Evolutionary conservation across 2,113 vertebrate species (phyloP).

Genomic region (Xenus cinereus): DNA sequence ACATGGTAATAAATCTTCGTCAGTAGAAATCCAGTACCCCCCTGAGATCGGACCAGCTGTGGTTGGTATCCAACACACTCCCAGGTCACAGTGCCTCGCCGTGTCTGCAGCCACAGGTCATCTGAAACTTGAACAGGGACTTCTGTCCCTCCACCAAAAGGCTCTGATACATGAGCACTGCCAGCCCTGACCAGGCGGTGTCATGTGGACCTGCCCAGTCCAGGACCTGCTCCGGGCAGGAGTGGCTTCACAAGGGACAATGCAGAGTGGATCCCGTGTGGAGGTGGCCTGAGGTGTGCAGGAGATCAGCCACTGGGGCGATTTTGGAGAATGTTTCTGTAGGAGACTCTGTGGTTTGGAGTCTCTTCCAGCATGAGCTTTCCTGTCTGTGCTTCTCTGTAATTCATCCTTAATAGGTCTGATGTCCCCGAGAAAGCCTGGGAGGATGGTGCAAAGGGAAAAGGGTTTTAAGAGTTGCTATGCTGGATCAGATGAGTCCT

Average conservation of each 20-base stretch:
- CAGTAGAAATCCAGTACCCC: neutral
- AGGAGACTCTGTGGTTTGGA: neutral
- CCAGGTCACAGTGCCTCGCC: neutral
- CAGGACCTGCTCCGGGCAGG: neutral
- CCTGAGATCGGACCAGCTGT: fast-evolving
- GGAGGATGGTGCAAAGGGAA: neutral
- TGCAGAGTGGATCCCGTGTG: neutral
- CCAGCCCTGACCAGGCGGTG: fast-evolving
- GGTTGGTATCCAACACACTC: neutral
- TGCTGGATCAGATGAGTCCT: neutral
- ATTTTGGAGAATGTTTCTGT: neutral
- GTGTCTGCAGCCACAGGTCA: neutral
- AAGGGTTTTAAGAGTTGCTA: neutral
- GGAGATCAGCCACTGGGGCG: fast-evolving
- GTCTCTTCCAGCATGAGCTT: neutral
- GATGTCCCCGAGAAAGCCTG: neutral
- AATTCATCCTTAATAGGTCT: neutral
- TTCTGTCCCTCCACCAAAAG: neutral
- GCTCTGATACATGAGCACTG: neutral
- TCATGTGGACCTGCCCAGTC: neutral
- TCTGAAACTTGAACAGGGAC: neutral
- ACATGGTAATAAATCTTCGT: conserved; percentile 33
- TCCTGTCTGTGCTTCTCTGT: neutral
- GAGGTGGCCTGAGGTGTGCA: neutral
- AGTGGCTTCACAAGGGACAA: neutral